Base-by-base conservation (phyloP, 2,113 vertebrate species). In the Galeopterus variegatus region DNA sequence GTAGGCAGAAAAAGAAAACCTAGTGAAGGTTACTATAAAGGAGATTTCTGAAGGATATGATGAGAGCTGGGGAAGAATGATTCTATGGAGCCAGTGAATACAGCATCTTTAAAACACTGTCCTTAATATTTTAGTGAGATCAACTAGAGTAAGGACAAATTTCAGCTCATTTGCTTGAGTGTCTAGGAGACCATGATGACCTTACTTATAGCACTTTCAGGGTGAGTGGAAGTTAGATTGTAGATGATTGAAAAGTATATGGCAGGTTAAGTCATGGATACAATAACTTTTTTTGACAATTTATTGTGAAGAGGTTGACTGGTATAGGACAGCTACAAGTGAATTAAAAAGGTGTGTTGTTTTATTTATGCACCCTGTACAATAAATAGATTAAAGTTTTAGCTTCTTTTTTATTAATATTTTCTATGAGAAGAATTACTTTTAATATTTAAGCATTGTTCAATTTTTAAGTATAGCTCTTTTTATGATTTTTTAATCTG, bases 371-470 rank as follows among this genome's bases (percentile, higher is more conserved):
- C 21, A 31, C 41, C 9, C 36, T 45, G 52, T 70, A 36, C n/a
- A 21, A 87, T 77, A 90, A 73, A 90, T 62, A 82, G 52, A 83
- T 94, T 92, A 93, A 83, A 85, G 67, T 96, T 95, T 96, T 58
- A 96, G 4, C 45, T 31, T 79, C 81, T 62, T 73, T 95, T 79
- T 92, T 56, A 93, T 89, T 94, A 93, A 75, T 94, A 88, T 94
- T 98, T 95, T 97, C 67, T 93, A 85, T 96, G 93, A 95, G 96
- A 94, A 95, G 52, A 97, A 90, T 84, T 65, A 77, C 87, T 96
- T 94, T 97, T 96, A 97, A 96, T 98, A 95, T 97, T 97, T 95
- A 91, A 98, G 65, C 41, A 82, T 91, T 95, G 91, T 96, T 93
- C n/a, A 98, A 88, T 93, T 96, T 98, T 98, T 97, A 96, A 97